A percentile compares a stretch with the other conserved stretches of the same genome.
Conservation (phyloP, 2,888 invertebrate species). For the Scrobipalpa atriplicella region DNA sequence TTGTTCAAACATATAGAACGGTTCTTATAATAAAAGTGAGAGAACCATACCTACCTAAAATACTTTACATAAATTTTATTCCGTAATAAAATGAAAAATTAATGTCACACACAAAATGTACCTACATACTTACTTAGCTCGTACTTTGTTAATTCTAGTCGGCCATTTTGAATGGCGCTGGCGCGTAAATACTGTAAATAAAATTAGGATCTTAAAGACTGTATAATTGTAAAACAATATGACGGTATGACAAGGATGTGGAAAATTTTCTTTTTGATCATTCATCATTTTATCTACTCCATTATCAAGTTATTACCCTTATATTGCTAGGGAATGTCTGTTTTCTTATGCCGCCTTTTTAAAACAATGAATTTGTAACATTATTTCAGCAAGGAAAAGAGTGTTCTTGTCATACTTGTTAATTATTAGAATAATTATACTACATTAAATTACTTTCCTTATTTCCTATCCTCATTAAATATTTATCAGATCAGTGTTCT, state of each 20-base stretch:
- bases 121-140: not conserved
- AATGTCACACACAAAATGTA: not conserved
- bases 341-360: too few species aligned
- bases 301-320: not conserved
- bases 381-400: not conserved
- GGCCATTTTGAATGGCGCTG: constrained; percentile 71
- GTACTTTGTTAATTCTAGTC: constrained; percentile 20
- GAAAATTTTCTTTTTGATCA: not conserved
- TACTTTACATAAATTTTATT: not conserved
- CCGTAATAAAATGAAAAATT: not conserved
- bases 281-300: not conserved
- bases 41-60: constrained; percentile 8
- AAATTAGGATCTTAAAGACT: constrained; percentile 77
- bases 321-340: too few species aligned
- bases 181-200: constrained; percentile 66
- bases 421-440: constrained; percentile 11
- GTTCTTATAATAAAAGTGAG: not conserved
- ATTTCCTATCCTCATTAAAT: not conserved
- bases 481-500: not conserved
- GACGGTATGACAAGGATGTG: constrained; percentile 43
- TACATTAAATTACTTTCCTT: not conserved
- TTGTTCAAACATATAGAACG: not conserved
- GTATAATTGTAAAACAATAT: constrained; percentile 49
- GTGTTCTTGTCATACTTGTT: constrained; percentile 9
- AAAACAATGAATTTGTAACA: not conserved